A percentile compares a stretch with the other conserved stretches of the same genome.
phyloP scores from a whole-genome alignment of 2,888 invertebrate genomes.

The Dorcus hopei region DNA sequence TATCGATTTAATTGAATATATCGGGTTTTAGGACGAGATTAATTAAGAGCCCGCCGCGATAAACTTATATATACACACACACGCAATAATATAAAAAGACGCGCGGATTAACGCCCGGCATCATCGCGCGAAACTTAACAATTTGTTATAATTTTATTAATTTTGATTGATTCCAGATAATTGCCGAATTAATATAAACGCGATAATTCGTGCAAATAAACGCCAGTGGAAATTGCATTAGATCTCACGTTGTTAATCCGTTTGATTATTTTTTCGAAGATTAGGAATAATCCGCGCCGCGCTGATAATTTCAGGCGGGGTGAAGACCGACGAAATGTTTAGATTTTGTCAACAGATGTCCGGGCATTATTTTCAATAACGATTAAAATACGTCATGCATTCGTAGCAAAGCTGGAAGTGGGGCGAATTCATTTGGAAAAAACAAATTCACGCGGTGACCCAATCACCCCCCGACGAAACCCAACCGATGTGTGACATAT shows the following conservation, averaged over 20 bases:
- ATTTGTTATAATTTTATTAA: slow-evolving; percentile 14
- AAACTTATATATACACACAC: slow-evolving; percentile 19
- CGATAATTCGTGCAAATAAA: neutral
- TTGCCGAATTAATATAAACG: neutral
- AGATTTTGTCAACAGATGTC: neutral
- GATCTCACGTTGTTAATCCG: neutral
- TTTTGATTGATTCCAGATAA: slow-evolving; percentile 1
- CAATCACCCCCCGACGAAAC: neutral
- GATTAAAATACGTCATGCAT: no score
- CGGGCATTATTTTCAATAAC: neutral
- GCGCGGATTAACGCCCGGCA: neutral
- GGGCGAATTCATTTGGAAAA: no score
- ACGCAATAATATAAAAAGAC: neutral
- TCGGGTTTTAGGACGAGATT: slow-evolving; percentile 23
- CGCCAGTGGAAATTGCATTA: neutral
- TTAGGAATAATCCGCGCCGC: neutral
- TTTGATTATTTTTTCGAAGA: neutral
- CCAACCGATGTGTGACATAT: slow-evolving; percentile 5
- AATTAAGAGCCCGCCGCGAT: slow-evolving; percentile 22
- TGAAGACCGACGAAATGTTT: neutral
- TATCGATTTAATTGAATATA: slow-evolving; percentile 30
- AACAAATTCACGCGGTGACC: no score
- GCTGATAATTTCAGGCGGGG: no score
- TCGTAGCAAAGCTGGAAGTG: no score
- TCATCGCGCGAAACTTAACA: neutral